A percentile compares a stretch with the other conserved stretches of the same genome.
phyloP scores from a whole-genome alignment of 2,888 invertebrate species.

The Amiota mariae region DNA sequence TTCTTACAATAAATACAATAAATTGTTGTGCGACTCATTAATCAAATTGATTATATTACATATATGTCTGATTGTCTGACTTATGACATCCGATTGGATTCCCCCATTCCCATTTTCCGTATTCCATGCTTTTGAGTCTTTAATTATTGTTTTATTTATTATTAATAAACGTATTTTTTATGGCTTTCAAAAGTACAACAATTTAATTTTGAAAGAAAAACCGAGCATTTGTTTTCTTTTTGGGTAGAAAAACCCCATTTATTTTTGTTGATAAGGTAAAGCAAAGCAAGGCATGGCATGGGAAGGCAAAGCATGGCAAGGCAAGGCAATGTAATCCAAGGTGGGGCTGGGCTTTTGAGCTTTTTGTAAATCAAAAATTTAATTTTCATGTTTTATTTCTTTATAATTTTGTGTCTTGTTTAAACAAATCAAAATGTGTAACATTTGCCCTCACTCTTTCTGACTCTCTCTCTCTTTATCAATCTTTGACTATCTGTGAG shows the following conservation, averaged over 20 bases:
- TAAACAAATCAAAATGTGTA: slow-evolving; percentile 5
- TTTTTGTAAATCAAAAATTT: no score
- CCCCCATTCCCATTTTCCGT: slow-evolving; percentile 9
- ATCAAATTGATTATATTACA: slow-evolving; percentile 61
- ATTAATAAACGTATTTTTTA: slow-evolving; percentile 11
- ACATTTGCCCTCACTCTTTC: neutral
- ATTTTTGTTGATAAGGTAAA: no score
- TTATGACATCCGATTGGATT: slow-evolving; percentile 42
- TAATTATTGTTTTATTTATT: slow-evolving; percentile 26
- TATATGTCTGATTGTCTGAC: slow-evolving; percentile 27
- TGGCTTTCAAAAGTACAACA: slow-evolving; percentile 42
- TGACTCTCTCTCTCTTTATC: no score
- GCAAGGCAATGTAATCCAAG: no score
- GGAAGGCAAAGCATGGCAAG: no score
- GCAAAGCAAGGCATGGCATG: no score
- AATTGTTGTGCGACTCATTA: slow-evolving; percentile 49
- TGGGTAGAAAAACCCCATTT: no score
- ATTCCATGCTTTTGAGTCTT: slow-evolving; percentile 22
- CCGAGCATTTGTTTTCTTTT: no score
- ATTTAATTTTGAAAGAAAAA: no score
- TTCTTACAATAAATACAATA: no score
- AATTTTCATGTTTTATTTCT: neutral
- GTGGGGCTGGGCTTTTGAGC: no score
- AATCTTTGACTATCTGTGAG: neutral
- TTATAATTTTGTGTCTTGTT: neutral